Base-by-base conservation (phyloP, 1,140 invertebrate genomes). In the Papilio helenus region DNA sequence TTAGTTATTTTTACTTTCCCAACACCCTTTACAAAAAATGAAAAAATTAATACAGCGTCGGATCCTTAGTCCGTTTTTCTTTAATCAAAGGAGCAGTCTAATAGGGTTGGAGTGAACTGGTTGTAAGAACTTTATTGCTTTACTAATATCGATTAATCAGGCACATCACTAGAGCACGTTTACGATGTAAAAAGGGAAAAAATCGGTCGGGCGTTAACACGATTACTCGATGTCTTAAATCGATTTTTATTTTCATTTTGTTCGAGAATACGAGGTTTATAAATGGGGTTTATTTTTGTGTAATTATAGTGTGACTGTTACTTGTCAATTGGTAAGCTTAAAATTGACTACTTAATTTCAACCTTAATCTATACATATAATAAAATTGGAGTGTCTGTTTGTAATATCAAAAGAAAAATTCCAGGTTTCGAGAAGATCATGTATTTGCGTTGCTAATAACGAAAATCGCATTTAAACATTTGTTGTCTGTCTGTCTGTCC, bases 61-160 rank as follows among this genome's bases (percentile, higher is more conserved):
- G 5, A 7, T 39, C 7, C 34, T 0, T 39, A 39, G 51, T 55
- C 51, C 51, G 0, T 55, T 55, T 55, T 18, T 55, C 5, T 20
- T 9, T 20, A 55, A 8, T 55, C n/a, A 9, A 55, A 55, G 51
- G 7, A 8, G 18, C 72, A 23, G n/a, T 49, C 72, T 49, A 74
- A 74, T 74, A n/a, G 72, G 44, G 44, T 74, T 18, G 44, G 72
- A 74, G n/a, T 68, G 58, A 26, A 73, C 39, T 42, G 39, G 76
- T 55, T 42, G 23, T 29, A 46, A 46, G 82, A 77, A 85, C 80
- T 86, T 85, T 87, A 86, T 85, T 86, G 76, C 76, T 80, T 79
- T 83, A 82, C 82, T 86, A 85, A 86, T 87, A 86, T 87, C 87
- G 88, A 91, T 91, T 91, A 90, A 91, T 91, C 89, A 90, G 88